These are phyloP conservation scores for Ips typographus DNA, from an alignment of 1,140 invertebrate genomes.

Conservation along the genomic window DNA sequence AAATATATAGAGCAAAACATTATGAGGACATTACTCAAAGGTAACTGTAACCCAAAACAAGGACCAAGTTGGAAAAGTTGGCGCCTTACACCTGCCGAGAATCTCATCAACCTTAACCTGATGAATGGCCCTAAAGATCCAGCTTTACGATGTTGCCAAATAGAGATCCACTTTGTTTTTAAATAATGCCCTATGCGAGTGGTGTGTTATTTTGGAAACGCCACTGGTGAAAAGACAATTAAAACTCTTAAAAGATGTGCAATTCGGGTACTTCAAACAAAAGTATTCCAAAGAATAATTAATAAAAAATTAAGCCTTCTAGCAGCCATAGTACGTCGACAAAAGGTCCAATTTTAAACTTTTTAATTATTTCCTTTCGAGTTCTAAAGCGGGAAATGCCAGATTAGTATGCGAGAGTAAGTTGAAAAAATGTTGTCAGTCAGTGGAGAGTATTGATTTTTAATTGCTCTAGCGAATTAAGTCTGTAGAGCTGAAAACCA, in stretches of 20 bases:
- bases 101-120: constrained; percentile 28
- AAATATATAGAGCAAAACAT: constrained; percentile 27
- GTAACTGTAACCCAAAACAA: constrained; percentile 16
- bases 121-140: constrained; percentile 18
- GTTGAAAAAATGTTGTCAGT: constrained; percentile 6
- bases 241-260: too few relatives aligned
- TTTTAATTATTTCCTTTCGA: constrained; percentile 28
- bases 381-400: constrained; percentile 4
- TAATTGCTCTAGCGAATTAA: constrained; percentile 3
- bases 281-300: constrained; percentile 20
- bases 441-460: constrained; percentile 3
- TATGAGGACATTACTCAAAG: constrained; percentile 30
- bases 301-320: constrained; percentile 26
- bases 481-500: not conserved
- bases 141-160: constrained; percentile 15
- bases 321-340: constrained; percentile 17
- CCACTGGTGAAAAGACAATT: too few relatives aligned
- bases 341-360: constrained; percentile 31
- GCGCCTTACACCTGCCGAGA: constrained; percentile 26
- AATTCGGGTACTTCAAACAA: not conserved
- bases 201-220: not conserved
- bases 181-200: not conserved
- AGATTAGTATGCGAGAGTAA: constrained; percentile 15
- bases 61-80: constrained; percentile 27
- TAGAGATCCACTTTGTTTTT: constrained; percentile 9